Evolutionary conservation across 2,797 vertebrate genomes (phyloP).

Genomic region (Podarcis siculus): DNA sequence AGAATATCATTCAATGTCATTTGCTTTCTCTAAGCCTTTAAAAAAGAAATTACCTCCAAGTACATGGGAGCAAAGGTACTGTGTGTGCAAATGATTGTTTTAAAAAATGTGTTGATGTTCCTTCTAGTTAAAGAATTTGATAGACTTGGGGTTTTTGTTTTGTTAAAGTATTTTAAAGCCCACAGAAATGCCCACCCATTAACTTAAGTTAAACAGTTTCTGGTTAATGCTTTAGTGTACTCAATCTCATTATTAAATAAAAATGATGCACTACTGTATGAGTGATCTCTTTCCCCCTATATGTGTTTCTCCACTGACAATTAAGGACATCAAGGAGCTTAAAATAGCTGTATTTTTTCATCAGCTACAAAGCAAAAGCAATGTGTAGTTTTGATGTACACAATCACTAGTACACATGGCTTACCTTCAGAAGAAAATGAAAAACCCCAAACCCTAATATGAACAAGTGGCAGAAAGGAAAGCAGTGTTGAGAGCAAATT

Average conservation of each 20-base stretch:
- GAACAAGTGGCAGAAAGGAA: background rate
- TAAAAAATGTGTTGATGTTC: background rate
- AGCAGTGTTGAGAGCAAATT: background rate
- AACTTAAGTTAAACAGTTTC: background rate
- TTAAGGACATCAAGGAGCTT: background rate
- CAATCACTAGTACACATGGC: background rate
- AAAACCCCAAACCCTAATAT: background rate
- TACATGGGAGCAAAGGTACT: background rate
- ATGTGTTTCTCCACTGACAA: background rate
- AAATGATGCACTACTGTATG: background rate
- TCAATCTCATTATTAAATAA: background rate
- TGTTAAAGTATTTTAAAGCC: background rate
- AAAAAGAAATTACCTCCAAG: background rate
- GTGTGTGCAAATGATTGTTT: background rate
- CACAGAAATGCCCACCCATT: background rate
- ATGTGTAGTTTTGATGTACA: background rate
- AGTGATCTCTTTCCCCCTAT: background rate
- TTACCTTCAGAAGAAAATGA: background rate
- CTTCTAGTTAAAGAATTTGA: background rate
- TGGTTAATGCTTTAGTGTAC: background rate
- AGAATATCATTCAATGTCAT: background rate
- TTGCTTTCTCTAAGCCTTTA: background rate
- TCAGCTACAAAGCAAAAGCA: background rate
- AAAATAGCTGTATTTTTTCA: background rate
- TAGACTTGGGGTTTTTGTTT: background rate